phyloP scores from a whole-genome alignment of 2,888 invertebrate species.

The Ormyrus rosae region DNA sequence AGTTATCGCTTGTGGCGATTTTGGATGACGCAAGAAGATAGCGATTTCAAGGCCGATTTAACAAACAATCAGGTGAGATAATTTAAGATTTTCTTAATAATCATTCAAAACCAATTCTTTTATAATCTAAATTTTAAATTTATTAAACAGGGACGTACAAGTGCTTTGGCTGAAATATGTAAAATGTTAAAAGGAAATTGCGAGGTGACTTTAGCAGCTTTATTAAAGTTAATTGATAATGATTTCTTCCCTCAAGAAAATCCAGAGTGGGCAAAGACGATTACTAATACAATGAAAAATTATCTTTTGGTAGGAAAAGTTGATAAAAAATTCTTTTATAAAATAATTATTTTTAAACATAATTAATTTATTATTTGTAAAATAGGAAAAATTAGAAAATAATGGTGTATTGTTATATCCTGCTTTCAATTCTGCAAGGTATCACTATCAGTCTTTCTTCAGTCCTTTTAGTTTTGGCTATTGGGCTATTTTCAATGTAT shows the following conservation, averaged over 20 bases:
- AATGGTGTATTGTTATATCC: conserved; percentile 91
- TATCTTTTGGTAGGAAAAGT: conserved; percentile 79
- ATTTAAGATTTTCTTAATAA: too few species aligned
- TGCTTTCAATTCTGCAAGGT: conserved; percentile 87
- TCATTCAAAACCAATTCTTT: not conserved
- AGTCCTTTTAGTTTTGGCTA: conserved; percentile 91
- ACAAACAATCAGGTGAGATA: conserved; percentile 79
- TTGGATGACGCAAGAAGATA: conserved; percentile 84
- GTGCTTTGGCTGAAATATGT: conserved; percentile 69
- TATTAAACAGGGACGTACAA: conserved; percentile 64
- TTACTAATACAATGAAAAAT: conserved; percentile 79
- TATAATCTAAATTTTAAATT: not conserved
- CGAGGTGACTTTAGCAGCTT: conserved; percentile 82
- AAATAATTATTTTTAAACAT: too few species aligned
- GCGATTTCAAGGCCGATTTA: conserved; percentile 81
- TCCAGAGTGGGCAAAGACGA: conserved; percentile 80
- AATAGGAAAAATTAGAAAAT: conserved; percentile 83
- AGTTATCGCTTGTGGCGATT: conserved; percentile 85
- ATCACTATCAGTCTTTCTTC: conserved; percentile 87
- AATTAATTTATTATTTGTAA: conserved; percentile 47
- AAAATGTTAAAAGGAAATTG: conserved; percentile 79
- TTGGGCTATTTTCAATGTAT: conserved; percentile 89
- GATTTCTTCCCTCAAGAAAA: conserved; percentile 82
- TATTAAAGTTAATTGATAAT: conserved; percentile 82
- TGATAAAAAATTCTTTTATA: too few species aligned